phyloP scores from a whole-genome alignment of 2,113 vertebrate species.

The Anoura caudifer region DNA sequence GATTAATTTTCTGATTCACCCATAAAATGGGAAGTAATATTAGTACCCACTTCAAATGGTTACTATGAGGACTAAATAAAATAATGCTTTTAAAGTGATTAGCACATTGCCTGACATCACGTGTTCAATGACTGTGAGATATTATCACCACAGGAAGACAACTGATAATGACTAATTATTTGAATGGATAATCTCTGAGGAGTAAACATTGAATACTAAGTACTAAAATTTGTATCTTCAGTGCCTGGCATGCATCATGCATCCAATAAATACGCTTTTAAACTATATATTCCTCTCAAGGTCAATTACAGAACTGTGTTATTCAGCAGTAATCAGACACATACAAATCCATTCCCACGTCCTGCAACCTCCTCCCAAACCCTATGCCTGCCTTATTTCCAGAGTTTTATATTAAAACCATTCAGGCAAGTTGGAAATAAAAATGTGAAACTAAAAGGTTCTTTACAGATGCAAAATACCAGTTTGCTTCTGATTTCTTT shows the following conservation, averaged over 20 bases:
- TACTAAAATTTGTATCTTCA: neutral
- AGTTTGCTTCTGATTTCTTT: neutral
- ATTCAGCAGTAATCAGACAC: neutral
- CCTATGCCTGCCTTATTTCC: neutral
- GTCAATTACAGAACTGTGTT: neutral
- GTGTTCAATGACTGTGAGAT: neutral
- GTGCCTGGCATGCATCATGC: neutral
- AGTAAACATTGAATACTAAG: neutral
- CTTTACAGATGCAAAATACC: neutral
- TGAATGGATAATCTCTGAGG: neutral
- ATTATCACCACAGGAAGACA: neutral
- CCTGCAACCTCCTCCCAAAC: neutral
- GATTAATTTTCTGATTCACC: neutral
- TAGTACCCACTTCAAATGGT: neutral
- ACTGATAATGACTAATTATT: neutral
- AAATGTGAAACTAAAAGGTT: conserved; percentile 27
- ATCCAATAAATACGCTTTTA: neutral
- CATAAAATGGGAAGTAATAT: neutral
- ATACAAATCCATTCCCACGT: neutral
- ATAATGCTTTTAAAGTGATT: neutral
- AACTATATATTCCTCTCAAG: neutral
- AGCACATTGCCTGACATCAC: neutral
- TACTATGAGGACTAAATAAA: neutral
- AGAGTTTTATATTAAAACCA: neutral
- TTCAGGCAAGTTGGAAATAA: neutral